Conservation (phyloP, 2,797 vertebrate species). For the Acanthopagrus latus region DNA sequence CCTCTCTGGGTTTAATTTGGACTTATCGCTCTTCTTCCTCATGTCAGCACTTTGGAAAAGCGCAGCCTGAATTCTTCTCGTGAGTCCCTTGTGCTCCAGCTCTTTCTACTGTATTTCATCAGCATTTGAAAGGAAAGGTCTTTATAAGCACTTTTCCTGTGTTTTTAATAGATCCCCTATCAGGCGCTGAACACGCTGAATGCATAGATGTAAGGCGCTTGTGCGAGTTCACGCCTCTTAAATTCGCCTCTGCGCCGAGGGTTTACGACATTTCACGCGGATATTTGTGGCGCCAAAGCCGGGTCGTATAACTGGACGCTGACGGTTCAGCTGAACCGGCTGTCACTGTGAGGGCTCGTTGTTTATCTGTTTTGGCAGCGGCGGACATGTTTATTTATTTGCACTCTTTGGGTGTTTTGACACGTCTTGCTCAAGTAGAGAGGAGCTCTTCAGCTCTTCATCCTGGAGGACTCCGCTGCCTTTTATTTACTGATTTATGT, state of each 20-base stretch:
- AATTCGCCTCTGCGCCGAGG: neutral
- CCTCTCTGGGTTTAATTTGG: conserved; percentile 34
- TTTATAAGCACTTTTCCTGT: conserved; percentile 33
- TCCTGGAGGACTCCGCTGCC: neutral
- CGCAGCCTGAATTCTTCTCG: conserved; percentile 13
- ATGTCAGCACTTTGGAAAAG: conserved; percentile 61
- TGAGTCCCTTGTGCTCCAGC: neutral
- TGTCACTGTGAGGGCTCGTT: conserved; percentile 17
- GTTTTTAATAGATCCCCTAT: conserved; percentile 18
- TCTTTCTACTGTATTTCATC: conserved; percentile 3
- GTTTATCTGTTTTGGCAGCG: conserved; percentile 49
- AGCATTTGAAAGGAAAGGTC: conserved; percentile 18
- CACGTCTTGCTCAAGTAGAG: conserved; percentile 14
- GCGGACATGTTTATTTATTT: conserved; percentile 26
- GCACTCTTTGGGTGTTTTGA: conserved; percentile 21
- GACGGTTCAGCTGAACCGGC: conserved; percentile 14
- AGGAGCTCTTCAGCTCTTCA: conserved; percentile 7
- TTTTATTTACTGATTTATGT: conserved; percentile 26
- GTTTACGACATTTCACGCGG: conserved; percentile 27
- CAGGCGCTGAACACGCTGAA: conserved; percentile 31
- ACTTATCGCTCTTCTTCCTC: conserved; percentile 27
- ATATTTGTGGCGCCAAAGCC: conserved; percentile 16
- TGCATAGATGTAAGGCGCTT: conserved; percentile 17
- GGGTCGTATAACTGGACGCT: conserved; percentile 36
- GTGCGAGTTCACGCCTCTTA: conserved; percentile 13